Percentiles rank a stretch among this genome's conserved stretches.
Conservation (phyloP, 1,140 invertebrate species). For the Ridgeia piscesae region DNA sequence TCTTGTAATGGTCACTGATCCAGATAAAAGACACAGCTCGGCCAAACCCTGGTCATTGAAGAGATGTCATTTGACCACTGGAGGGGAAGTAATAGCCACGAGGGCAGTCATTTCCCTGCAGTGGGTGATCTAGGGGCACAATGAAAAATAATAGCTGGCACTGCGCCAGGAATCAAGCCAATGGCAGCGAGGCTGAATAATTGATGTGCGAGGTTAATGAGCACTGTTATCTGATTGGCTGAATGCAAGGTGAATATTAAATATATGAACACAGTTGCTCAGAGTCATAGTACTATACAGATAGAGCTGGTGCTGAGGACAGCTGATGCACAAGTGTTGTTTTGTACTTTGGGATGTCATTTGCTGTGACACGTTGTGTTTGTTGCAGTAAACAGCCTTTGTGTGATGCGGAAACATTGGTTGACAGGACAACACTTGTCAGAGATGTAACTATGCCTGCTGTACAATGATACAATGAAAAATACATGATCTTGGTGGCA, state of each 20-base stretch:
- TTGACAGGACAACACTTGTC: background rate
- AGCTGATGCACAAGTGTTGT: background rate
- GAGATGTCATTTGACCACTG: background rate
- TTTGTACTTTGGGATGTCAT: background rate
- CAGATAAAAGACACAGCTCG: background rate
- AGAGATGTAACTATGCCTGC: background rate
- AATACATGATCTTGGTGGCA: background rate
- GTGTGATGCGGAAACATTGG: background rate
- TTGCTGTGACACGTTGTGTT: background rate
- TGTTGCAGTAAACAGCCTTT: background rate
- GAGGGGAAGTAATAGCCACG: background rate
- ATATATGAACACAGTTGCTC: background rate
- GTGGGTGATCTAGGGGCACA: background rate
- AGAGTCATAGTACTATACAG: background rate
- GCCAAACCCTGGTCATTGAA: background rate
- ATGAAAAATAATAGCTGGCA: background rate
- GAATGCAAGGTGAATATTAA: background rate
- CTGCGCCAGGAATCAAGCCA: background rate
- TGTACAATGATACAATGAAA: background rate
- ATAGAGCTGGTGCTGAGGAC: background rate
- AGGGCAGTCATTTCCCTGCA: background rate
- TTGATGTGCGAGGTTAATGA: background rate
- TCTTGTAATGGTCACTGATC: background rate
- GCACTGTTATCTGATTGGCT: background rate
- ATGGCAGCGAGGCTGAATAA: background rate